Evolutionary conservation across 2,888 invertebrate genomes (phyloP), one percentile per base, ranked within the genome.

Genomic region (Platycheirus rosarum): DNA sequence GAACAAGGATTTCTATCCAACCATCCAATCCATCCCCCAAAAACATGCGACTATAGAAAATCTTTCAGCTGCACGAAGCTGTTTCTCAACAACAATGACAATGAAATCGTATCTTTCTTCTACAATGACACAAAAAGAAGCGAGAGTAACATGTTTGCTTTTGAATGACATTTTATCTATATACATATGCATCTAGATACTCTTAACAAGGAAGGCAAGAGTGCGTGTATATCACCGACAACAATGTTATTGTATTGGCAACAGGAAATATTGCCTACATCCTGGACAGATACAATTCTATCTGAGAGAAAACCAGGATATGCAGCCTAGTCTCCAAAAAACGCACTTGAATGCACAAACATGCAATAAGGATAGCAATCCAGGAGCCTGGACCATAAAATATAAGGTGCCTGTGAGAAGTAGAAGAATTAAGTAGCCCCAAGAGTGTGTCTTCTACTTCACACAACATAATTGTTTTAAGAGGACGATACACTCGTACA

Each of bases 71-170:
- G 57, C 63, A 63, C 32, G 26, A 16, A 26, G 11, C 13, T 23
- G 7, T 23, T 62, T 18, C 70, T 70, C 60, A 40, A 70, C 70
- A 75, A 66, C 60, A 70, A 70, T 80, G 53, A 65, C 80, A 75
- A 70, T 60, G 75, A 75, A 66, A 75, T 60, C 70, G 65, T 70
- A 65, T 48, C 49, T 57, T 44, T 42, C 42, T 60, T 44, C 48
- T 11, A 62, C 40, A 65, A 65, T 65, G 44, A 20, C 57, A 40
- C 26, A 23, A 63, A 62, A 44, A 23, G 20, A 53, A 20, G 32
- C 3, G 37, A 35, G n/a, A 8, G 40, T 66, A 40, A 46, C 37
- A 48, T 75, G 70, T 75, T 80, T 80, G 60, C 53, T 46, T 53
- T 51, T 65, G 65, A 70, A 57, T 40, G 48, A 75, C 75, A 44